phyloP scores from a whole-genome alignment of 2,113 vertebrate genomes.

The Trichomycterus rosablanca region DNA sequence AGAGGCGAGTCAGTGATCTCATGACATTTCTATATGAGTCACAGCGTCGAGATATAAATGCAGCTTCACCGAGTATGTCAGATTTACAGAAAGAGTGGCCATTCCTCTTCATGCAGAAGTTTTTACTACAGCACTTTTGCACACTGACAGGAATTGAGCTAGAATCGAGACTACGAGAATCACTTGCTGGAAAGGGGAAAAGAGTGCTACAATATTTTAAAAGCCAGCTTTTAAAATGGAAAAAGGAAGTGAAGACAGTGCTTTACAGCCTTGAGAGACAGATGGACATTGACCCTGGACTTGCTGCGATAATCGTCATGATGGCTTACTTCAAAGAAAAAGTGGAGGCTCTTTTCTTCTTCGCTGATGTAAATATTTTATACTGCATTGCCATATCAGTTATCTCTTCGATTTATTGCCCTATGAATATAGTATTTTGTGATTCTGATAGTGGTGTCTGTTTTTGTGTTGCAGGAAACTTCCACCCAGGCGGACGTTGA shows the following conservation, averaged over 20 bases:
- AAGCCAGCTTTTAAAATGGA: not conserved
- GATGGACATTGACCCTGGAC: not conserved
- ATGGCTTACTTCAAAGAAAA: not conserved
- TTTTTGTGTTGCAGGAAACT: no score
- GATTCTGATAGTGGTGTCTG: no score
- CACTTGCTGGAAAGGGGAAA: no score
- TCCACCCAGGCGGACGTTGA: no score
- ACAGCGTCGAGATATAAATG: no score
- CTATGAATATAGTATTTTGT: no score
- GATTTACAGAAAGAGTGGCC: not conserved
- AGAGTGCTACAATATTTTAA: not conserved
- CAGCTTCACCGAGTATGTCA: not conserved
- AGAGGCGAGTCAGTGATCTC: not conserved
- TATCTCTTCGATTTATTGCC: no score
- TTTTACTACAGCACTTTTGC: not conserved
- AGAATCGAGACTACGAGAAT: no score
- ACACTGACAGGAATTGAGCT: not conserved
- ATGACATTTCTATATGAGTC: not conserved
- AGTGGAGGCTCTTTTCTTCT: not conserved
- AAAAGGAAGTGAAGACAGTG: not conserved
- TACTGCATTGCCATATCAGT: not conserved
- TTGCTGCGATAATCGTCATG: not conserved
- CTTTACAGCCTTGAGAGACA: not conserved
- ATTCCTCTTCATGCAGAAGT: not conserved
- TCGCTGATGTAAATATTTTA: not conserved